phyloP scores from a whole-genome alignment of 2,797 vertebrate genomes.

The Eulemur coronatus region DNA sequence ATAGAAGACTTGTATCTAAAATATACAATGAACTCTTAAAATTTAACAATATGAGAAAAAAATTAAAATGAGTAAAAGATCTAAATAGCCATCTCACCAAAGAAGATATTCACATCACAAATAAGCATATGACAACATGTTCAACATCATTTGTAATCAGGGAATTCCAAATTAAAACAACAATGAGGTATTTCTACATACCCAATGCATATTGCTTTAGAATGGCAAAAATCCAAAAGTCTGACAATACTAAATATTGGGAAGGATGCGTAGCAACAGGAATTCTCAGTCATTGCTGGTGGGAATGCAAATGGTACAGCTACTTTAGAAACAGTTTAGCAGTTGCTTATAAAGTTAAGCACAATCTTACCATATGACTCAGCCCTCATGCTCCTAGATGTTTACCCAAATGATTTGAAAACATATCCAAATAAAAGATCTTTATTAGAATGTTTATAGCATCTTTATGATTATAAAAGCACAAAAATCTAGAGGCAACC shows the following conservation, averaged over 20 bases:
- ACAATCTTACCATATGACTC: neutral
- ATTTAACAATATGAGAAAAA: neutral
- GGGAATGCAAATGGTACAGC: neutral
- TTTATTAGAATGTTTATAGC: neutral
- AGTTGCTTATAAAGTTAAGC: neutral
- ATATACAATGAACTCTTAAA: neutral
- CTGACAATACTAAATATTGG: neutral
- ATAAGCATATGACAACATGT: neutral
- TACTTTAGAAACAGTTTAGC: neutral
- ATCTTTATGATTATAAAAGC: neutral
- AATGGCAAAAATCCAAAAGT: neutral
- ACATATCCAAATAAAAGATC: neutral
- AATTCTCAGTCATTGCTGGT: neutral
- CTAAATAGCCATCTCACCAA: neutral
- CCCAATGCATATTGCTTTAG: neutral
- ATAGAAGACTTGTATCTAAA: neutral
- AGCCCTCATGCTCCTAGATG: neutral
- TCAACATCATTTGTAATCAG: neutral
- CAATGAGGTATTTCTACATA: neutral
- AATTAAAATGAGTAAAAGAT: neutral
- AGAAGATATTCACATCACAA: neutral
- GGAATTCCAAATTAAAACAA: constrained; percentile 36
- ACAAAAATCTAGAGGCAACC: neutral
- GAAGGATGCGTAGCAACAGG: neutral
- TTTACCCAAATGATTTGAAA: neutral